These are phyloP conservation scores for Eulemur rubriventer DNA, from an alignment of 2,797 vertebrate species.

Conservation along the genomic window DNA sequence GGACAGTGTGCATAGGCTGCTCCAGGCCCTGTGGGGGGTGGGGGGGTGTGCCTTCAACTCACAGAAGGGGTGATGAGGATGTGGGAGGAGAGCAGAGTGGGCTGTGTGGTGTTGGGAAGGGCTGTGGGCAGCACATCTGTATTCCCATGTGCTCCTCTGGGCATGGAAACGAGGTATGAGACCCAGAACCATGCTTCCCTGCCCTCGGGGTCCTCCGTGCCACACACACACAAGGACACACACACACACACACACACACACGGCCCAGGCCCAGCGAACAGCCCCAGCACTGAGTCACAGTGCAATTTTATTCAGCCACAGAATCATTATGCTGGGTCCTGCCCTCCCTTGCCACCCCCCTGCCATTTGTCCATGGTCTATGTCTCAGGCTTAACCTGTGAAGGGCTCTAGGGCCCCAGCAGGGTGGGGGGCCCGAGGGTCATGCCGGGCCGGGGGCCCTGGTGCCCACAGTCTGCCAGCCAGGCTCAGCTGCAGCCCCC, in stretches of 20 bases:
- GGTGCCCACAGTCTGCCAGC: conserved; percentile 10
- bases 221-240: not conserved
- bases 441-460: not conserved
- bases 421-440: not conserved
- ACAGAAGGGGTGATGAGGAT: not conserved
- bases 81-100: not conserved
- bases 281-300: not conserved
- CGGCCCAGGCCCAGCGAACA: not conserved
- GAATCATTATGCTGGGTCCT: not conserved
- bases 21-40: not conserved
- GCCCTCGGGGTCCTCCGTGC: too few species aligned
- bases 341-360: not conserved
- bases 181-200: not conserved
- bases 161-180: not conserved
- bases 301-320: conserved; percentile 71
- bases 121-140: not conserved
- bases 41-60: not conserved
- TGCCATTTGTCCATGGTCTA: not conserved
- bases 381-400: not conserved
- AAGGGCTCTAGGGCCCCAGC: not conserved
- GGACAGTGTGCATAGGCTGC: not conserved
- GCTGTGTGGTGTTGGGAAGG: not conserved
- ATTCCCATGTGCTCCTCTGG: not conserved
- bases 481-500: conserved; percentile 80
- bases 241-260: not conserved